These are phyloP conservation scores for Leucozona laternaria DNA, from an alignment of 2,888 invertebrate species.

Conservation along the genomic window DNA sequence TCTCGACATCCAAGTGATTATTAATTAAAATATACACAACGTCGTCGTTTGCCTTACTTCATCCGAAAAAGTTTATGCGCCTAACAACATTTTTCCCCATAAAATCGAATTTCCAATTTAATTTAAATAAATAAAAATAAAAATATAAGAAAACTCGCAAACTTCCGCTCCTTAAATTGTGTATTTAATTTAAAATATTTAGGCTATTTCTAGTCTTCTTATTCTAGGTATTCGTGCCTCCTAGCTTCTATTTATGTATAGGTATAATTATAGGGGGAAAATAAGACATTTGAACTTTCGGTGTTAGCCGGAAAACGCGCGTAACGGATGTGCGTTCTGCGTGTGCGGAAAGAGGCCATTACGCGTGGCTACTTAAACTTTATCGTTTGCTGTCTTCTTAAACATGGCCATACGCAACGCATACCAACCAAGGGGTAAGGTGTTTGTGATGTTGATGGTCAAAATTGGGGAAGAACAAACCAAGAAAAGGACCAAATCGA, in stretches of 20 bases:
- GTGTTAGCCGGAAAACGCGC: constrained; percentile 7
- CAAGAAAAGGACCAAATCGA: constrained; percentile 22
- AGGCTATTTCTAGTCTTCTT: constrained; percentile 9
- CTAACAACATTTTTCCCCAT: constrained; percentile 37
- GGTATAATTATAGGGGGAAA: too few species aligned
- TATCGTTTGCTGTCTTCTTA: constrained; percentile 49
- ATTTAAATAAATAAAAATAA: constrained; percentile 44
- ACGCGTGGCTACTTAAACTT: constrained; percentile 64
- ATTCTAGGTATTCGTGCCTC: neutral
- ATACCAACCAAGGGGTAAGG: neutral
- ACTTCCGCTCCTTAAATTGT: constrained; percentile 47
- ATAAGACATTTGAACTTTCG: constrained; percentile 32
- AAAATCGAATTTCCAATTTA: constrained; percentile 67
- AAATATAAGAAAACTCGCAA: constrained; percentile 7
- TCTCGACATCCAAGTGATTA: constrained; percentile 48
- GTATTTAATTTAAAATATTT: constrained; percentile 50
- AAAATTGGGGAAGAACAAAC: neutral
- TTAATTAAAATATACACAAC: constrained; percentile 61
- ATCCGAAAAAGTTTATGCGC: neutral
- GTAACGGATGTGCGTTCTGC: constrained; percentile 62
- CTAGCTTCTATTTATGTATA: too few species aligned
- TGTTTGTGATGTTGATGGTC: neutral
- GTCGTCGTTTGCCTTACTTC: neutral
- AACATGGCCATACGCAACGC: too few species aligned
- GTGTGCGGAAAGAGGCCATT: constrained; percentile 60